Base-by-base conservation (phyloP, 1,140 invertebrate species). In the Drosophila elegans region DNA sequence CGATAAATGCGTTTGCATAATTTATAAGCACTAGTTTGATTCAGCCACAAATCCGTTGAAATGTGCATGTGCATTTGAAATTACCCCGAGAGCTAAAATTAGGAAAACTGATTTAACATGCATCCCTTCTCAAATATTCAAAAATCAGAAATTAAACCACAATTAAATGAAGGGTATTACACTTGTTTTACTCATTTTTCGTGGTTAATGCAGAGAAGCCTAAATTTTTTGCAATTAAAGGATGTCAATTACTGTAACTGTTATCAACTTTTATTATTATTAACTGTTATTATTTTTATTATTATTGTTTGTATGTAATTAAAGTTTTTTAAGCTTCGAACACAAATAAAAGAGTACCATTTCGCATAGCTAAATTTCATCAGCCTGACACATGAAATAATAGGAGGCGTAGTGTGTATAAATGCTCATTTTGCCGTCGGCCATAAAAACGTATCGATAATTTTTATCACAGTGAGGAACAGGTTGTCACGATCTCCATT, bases 21-120 rank as follows among this genome's bases (percentile, higher is more conserved):
- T 68, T 68, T 66, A 68, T 68, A 39, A n/a, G 64, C 29, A 66
- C 64, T 39, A 38, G 45, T 66, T 68, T 49, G 63, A 67, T 45
- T 52, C 63, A 7, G 11, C 61, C 61, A 25, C 61, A 64, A 41
- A 60, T 29, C 36, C 60, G 41, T 63, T 63, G 56, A 64, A 27
- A 21, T 21, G 16, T 21, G 16, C 56, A 11, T 44, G 64, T 44
- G 32, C 44, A 66, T 68, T 32, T 29, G 10, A 32, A 21, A 66
- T 29, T 21, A 53, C 12, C 29, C 21, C 25, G 25, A 9, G 29
- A n/a, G 61, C 61, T 44, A 11, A 38, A 66, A 53, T 45, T 68
- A 42, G 64, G 2, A 27, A 51, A 36, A 51, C 57, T 25, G 16
- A 52, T 68, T 66, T 32, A 16, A 27, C 27, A 52, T 68, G 60